Evolutionary conservation across 1,140 invertebrate genomes (phyloP).

Genomic region (Cydia amplana): DNA sequence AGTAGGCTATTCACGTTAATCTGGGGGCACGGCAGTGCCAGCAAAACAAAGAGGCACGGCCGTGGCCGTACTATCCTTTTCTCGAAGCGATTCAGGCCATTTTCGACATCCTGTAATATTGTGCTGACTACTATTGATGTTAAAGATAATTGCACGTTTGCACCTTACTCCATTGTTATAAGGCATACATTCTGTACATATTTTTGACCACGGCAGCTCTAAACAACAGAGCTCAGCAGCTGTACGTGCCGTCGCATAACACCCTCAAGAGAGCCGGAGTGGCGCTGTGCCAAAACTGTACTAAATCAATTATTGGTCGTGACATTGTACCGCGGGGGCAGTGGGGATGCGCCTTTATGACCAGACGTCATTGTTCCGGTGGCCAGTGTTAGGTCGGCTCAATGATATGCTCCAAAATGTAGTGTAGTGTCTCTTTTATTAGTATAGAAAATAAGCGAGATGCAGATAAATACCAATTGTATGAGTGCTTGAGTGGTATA

Average conservation of each 20-base stretch:
- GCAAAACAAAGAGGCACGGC: too few relatives aligned
- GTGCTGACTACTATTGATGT: too few relatives aligned
- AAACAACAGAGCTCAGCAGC: neutral
- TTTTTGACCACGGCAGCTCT: neutral
- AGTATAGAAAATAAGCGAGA: neutral
- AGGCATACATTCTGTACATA: neutral
- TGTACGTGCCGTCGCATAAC: neutral
- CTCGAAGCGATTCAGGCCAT: too few relatives aligned
- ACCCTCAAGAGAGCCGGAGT: neutral
- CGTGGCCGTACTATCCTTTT: too few relatives aligned
- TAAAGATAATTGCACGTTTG: too few relatives aligned
- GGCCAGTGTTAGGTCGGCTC: neutral
- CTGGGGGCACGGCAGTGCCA: too few relatives aligned
- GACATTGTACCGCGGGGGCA: neutral
- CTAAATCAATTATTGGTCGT: constrained; percentile 18
- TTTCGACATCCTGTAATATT: too few relatives aligned
- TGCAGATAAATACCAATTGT: too few relatives aligned
- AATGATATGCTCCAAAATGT: neutral
- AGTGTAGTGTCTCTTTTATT: neutral
- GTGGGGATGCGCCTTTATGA: neutral
- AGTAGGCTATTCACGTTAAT: neutral
- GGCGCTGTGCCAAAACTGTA: constrained; percentile 10
- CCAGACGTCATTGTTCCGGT: neutral
- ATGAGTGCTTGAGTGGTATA: too few relatives aligned
- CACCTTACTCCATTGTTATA: neutral